Evolutionary conservation across 2,797 vertebrate genomes (phyloP).

Genomic region (Parambassis ranga): DNA sequence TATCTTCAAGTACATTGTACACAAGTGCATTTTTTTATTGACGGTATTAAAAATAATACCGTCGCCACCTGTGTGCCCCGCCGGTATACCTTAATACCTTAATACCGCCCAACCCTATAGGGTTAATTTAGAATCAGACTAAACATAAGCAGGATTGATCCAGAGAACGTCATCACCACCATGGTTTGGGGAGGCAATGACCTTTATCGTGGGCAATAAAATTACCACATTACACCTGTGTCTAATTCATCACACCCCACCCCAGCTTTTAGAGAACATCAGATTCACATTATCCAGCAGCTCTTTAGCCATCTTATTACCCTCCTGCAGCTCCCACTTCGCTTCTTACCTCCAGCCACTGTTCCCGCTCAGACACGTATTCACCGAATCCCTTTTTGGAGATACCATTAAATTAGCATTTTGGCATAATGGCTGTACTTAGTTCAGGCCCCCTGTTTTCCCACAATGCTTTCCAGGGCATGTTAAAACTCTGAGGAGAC

Average conservation of each 20-base stretch:
- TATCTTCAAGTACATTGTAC: no score
- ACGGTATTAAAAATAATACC: no score
- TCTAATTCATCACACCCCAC: constrained; percentile 45
- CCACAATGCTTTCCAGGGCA: constrained; percentile 54
- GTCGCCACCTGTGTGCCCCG: no score
- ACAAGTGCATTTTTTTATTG: no score
- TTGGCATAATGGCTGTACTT: constrained; percentile 24
- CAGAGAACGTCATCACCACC: neutral
- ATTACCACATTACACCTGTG: constrained; percentile 13
- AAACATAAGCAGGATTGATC: neutral
- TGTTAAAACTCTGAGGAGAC: constrained; percentile 30
- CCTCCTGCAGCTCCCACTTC: constrained; percentile 10
- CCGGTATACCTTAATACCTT: no score
- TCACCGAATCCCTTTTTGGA: constrained; percentile 7
- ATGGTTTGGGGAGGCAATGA: neutral
- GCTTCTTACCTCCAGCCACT: constrained; percentile 9
- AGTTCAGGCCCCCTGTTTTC: constrained; percentile 26
- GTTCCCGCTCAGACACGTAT: neutral
- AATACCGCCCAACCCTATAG: no score
- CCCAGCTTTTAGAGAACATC: constrained; percentile 16
- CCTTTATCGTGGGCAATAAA: constrained; percentile 11
- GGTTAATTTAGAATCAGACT: neutral
- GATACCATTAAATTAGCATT: constrained; percentile 40
- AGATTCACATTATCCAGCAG: constrained; percentile 36
- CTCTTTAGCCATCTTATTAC: constrained; percentile 16